Conservation (phyloP, 2,888 invertebrate genomes). For the Adelognathus sp. region DNA sequence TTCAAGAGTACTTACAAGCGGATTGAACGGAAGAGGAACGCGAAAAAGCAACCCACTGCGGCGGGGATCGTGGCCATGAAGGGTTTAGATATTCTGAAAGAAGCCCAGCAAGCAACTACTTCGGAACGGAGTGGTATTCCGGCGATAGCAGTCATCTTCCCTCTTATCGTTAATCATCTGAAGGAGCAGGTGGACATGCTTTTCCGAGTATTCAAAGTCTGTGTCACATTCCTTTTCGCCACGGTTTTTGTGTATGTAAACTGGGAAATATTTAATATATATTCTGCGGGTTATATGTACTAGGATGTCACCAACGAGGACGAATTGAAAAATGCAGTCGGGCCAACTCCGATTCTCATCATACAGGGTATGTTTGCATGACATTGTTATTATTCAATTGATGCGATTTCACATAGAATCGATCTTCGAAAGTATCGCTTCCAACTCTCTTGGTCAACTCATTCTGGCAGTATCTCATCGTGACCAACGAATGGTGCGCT, state of each 20-base stretch:
- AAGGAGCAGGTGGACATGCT: not conserved
- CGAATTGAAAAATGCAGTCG: not conserved
- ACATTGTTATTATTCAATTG: no score
- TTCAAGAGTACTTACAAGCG: slow-evolving; percentile 1
- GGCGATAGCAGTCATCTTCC: not conserved
- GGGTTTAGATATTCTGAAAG: slow-evolving; percentile 15
- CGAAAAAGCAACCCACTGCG: not conserved
- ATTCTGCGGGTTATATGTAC: slow-evolving; percentile 4
- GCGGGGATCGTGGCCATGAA: not conserved
- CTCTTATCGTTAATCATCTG: not conserved
- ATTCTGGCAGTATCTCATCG: no score
- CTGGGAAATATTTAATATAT: slow-evolving; percentile 9
- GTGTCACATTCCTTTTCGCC: not conserved
- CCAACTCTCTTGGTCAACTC: no score
- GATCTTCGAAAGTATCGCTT: no score
- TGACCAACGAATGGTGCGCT: not conserved
- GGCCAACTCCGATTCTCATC: not conserved
- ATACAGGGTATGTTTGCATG: not conserved
- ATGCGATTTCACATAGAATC: no score
- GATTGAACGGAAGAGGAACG: not conserved
- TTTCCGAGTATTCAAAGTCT: not conserved
- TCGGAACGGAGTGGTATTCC: slow-evolving; percentile 2
- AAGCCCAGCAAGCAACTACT: not conserved
- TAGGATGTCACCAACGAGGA: slow-evolving; percentile 9
- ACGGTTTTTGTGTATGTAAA: not conserved